phyloP scores from a whole-genome alignment of 1,140 invertebrate species.

The Elymnias hypermnestra region DNA sequence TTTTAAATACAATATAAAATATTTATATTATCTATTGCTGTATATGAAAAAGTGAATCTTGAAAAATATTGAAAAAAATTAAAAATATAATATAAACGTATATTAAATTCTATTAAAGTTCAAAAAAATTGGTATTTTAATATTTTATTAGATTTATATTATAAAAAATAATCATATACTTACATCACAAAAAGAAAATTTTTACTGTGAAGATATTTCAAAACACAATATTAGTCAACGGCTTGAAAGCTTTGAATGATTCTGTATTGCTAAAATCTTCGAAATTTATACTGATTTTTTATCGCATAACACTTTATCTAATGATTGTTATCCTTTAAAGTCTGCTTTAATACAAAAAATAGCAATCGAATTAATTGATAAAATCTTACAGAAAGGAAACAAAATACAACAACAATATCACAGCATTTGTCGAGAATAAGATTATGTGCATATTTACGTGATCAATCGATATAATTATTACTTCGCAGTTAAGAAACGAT shows the following conservation, averaged over 20 bases:
- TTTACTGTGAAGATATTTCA: not conserved
- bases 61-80: too few relatives aligned
- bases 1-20: too few relatives aligned
- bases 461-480: too few relatives aligned
- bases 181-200: not conserved
- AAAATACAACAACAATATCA: too few relatives aligned
- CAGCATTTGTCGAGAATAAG: too few relatives aligned
- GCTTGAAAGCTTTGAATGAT: not conserved
- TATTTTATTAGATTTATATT: not conserved
- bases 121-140: too few relatives aligned
- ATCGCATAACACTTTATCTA: conserved; percentile 12
- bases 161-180: not conserved
- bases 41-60: not conserved
- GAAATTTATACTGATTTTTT: conserved; percentile 9
- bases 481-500: too few relatives aligned
- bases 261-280: conserved; percentile 1
- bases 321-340: conserved; percentile 4
- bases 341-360: not conserved
- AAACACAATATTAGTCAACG: not conserved
- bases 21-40: too few relatives aligned
- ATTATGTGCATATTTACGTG: too few relatives aligned
- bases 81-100: too few relatives aligned
- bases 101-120: too few relatives aligned
- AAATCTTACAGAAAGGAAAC: not conserved
- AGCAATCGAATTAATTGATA: not conserved